Percentiles rank a stretch among this genome's conserved stretches.
These are phyloP conservation scores for Mesorhabditis sp. DNA, from an alignment of 2,888 invertebrate genomes.

Conservation along the genomic window DNA sequence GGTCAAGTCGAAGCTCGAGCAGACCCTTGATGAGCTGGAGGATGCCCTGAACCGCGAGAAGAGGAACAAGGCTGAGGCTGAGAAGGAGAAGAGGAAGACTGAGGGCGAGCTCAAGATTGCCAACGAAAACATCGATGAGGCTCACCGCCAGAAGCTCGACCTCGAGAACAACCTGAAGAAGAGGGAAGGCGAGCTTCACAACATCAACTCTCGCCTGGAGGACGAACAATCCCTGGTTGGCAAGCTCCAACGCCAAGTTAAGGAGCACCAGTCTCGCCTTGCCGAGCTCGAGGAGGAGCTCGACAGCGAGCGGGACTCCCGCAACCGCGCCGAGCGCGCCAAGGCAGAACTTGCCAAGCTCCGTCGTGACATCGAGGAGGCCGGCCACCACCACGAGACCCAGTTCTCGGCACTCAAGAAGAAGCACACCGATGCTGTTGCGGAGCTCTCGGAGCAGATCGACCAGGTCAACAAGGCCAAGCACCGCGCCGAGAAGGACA, in stretches of 20 bases:
- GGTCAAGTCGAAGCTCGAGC: constrained; percentile 56
- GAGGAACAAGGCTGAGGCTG: constrained; percentile 51
- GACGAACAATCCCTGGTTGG: constrained; percentile 95
- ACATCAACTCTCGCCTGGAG: constrained; percentile 90
- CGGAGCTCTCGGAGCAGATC: constrained; percentile 98
- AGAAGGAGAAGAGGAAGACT: constrained; percentile 56
- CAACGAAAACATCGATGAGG: constrained; percentile 56
- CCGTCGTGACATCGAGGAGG: constrained; percentile 94
- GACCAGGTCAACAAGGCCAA: constrained; percentile 99
- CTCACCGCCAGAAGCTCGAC: constrained; percentile 50
- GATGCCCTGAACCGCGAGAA: constrained; percentile 57
- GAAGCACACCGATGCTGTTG: constrained; percentile 98
- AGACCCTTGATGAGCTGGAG: constrained; percentile 57
- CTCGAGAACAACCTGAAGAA: constrained; percentile 58
- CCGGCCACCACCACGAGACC: constrained; percentile 89
- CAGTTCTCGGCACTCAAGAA: constrained; percentile 93
- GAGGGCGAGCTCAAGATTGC: constrained; percentile 58
- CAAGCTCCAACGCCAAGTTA: constrained; percentile 95
- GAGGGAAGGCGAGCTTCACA: constrained; percentile 89
- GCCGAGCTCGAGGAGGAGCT: constrained; percentile 99
- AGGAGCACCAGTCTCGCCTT: constrained; percentile 89
- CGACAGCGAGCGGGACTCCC: constrained; percentile 74
- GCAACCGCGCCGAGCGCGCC: constrained; percentile 80
- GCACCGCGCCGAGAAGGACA: constrained; percentile 64
- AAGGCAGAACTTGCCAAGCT: constrained; percentile 95